Base-by-base conservation (phyloP, 2,113 vertebrate genomes). In the Ciconia boyciana region DNA sequence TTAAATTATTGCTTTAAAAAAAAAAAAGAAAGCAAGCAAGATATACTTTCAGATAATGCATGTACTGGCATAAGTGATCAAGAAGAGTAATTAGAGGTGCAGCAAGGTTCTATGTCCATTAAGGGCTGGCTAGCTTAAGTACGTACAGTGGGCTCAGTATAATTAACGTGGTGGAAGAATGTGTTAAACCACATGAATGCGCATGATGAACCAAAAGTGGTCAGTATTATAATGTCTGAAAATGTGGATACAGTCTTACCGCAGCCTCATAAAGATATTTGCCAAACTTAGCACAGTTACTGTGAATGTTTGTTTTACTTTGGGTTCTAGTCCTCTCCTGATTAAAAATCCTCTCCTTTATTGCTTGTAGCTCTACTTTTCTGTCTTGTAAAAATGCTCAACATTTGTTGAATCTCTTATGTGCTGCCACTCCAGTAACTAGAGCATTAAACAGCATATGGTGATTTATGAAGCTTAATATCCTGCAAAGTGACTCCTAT, bases 181-280 rank as follows among this genome's bases (percentile, higher is more conserved):
- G 75, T 94, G 94, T 96, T 91, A 96, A 96, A 93, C 84, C 85
- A 25, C 71, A n/a, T 54, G 52, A 70, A 18, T 62, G 87, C 60
- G 87, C 87, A 65, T 16, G 87, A 74, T 36, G 75, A 77, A 17
- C 49, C 83, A 83, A 54, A 54, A 82, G 5, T 15, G 57, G 16
- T 64, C 41, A 24, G 74, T n/a, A 13, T 36, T 81, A 3, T 69
- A 52, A 78, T 5, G 39, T 41, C 61, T 90, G 89, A 62, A 88
- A 77, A 76, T 2, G 14, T n/a, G 25, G 14, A 1, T 80, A 4
- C 39, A 39, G 3, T 65, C 83, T 74, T 31, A 77, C 54, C 58
- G 18, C 81, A 87, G 65, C 78, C n/a, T 80, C n/a, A 21, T 46
- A 44, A 62, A 84, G 57, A 16, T 60, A 17, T 15, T 79, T 61